These are phyloP conservation scores for Caenorhabditis sinica DNA, from an alignment of 2,888 invertebrate species.

Conservation along the genomic window DNA sequence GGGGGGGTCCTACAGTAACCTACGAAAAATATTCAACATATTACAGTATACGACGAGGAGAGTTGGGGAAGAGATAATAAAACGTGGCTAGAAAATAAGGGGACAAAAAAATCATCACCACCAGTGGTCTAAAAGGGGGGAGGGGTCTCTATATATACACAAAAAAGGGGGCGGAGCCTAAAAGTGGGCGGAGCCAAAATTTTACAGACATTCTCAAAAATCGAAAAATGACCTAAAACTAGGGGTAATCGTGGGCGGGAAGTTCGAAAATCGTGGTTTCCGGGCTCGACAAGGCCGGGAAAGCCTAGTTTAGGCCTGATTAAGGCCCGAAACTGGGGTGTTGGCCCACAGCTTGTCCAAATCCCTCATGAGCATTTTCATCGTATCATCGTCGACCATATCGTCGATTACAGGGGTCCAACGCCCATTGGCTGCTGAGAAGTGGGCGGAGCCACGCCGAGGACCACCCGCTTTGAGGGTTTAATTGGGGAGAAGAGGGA, in stretches of 20 bases:
- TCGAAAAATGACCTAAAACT: not conserved
- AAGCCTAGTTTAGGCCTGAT: slow-evolving; percentile 35
- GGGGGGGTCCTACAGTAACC: slow-evolving; percentile 3
- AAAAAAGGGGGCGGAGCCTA: not conserved
- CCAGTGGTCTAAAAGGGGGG: slow-evolving; percentile 36
- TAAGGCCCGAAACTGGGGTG: slow-evolving; percentile 49
- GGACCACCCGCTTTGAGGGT: slow-evolving; percentile 42
- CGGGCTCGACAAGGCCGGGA: not conserved
- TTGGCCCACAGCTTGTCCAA: slow-evolving; percentile 73
- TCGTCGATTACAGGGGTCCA: slow-evolving; percentile 33
- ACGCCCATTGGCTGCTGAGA: slow-evolving; percentile 28
- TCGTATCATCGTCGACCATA: slow-evolving; percentile 45
- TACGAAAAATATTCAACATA: slow-evolving; percentile 48
- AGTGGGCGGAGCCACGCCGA: not conserved
- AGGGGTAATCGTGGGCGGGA: not conserved
- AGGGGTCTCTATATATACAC: slow-evolving; percentile 56
- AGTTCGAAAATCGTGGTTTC: not conserved
- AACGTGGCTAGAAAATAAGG: slow-evolving; percentile 45
- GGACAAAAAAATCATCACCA: slow-evolving; percentile 19
- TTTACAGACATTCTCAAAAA: slow-evolving; percentile 26
- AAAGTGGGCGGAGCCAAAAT: not conserved
- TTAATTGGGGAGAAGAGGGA: slow-evolving; percentile 57
- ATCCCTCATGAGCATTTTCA: slow-evolving; percentile 68
- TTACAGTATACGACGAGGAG: slow-evolving; percentile 25
- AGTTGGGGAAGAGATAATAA: slow-evolving; percentile 28